Base-by-base conservation (phyloP, 2,797 vertebrate genomes). In the Anabas testudineus region DNA sequence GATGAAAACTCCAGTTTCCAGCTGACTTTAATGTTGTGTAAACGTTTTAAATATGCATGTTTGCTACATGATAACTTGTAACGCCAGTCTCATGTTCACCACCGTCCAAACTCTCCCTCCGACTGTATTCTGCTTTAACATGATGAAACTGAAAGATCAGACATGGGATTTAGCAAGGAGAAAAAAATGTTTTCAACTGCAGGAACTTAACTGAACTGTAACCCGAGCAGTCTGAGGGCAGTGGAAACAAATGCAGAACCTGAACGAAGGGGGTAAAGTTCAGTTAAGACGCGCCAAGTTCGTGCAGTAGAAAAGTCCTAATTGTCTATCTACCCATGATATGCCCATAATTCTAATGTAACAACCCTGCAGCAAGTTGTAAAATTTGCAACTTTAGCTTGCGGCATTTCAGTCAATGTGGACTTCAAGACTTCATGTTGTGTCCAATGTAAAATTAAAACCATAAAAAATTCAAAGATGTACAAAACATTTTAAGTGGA, bases 311-410 rank as follows among this genome's bases (percentile, higher is more conserved):
- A 36, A 36, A 36, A 13, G 34, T 36, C 34, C 34, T 36, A 36
- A 36, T 36, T 39, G 14, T 39, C 14, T 7, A 15, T 12, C 13
- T 13, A 14, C 15, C 8, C 15, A 2, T 36, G 15, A 4, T 42
- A n/a, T 16, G 42, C 42, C 18, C 18, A 18, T 18, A 14, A 16
- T 7, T 54, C 32, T 52, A 15, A 39, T 15, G 26, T 22, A 47
- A 68, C 36, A 79, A 47, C 51, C 51, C 71, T 15, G 21, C 46
- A 58, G 46, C 43, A 60, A 16, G 46, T 37, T 53, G 39, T 22
- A 5, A 75, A 67, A 68, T 48, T 26, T 54, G 21, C 8, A 22
- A 43, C 56, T 83, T 81, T 78, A 34, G 71, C 36, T 76, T 82
- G 71, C 69, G 53, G 24, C 42, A 49, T 71, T 81, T 84, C 16